These are phyloP conservation scores for Anoplopoma fimbria DNA, from an alignment of 2,113 vertebrate genomes.

Conservation along the genomic window DNA sequence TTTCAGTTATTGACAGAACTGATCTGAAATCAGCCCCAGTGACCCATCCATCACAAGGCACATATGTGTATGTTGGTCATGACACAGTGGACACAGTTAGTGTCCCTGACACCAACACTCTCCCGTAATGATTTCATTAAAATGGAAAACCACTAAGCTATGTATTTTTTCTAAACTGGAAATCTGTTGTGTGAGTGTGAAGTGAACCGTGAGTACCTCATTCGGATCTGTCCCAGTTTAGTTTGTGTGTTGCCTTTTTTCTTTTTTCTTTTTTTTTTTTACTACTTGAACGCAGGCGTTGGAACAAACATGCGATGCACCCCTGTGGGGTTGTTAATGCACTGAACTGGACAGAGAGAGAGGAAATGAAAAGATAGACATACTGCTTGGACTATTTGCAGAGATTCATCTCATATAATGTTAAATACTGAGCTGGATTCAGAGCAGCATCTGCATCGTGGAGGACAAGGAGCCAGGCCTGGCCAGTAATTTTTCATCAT, in stretches of 20 bases:
- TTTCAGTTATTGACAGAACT: conserved; percentile 41
- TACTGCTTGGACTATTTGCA: conserved; percentile 46
- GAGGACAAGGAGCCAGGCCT: conserved; percentile 5
- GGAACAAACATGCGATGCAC: conserved; percentile 78
- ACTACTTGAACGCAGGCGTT: conserved; percentile 82
- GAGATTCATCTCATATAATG: conserved; percentile 56
- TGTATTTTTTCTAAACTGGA: conserved; percentile 64
- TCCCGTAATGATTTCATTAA: conserved; percentile 65
- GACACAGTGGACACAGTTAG: conserved; percentile 39
- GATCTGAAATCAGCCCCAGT: conserved; percentile 46
- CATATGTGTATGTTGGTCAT: conserved; percentile 55
- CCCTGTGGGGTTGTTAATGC: conserved; percentile 81
- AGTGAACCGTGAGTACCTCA: conserved; percentile 84
- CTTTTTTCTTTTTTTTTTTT: conserved; percentile 60
- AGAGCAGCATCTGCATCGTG: conserved; percentile 40
- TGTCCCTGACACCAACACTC: conserved; percentile 44
- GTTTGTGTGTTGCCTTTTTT: conserved; percentile 65
- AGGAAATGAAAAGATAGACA: conserved; percentile 56
- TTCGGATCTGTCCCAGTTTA: conserved; percentile 78
- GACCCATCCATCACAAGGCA: conserved; percentile 55
- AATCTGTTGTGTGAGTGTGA: conserved; percentile 76
- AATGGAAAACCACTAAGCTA: conserved; percentile 81
- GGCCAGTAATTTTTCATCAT: conserved; percentile 21
- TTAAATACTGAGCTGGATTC: conserved; percentile 62
- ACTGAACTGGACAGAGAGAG: conserved; percentile 76